Conservation (phyloP, 2,888 invertebrate species). For the Plutella xylostella region DNA sequence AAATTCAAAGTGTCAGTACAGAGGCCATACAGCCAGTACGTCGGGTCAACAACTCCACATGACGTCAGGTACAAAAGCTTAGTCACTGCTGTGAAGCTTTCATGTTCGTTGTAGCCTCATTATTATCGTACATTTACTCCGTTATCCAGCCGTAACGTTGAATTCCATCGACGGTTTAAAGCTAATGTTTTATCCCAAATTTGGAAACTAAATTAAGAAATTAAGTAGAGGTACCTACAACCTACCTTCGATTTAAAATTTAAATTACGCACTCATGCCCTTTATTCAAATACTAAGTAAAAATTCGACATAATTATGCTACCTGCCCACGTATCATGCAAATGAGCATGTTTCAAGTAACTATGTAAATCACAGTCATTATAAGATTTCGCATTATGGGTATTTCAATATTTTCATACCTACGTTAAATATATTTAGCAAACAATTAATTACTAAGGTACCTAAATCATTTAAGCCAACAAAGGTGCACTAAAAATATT, state of each 20-base stretch:
- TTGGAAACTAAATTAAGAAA: too few relatives aligned
- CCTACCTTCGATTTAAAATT: not conserved
- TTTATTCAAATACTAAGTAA: not conserved
- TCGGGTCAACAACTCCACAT: slow-evolving; percentile 36
- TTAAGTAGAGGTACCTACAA: too few relatives aligned
- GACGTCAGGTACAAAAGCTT: slow-evolving; percentile 35
- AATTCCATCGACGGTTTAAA: too few relatives aligned
- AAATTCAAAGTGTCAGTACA: too few relatives aligned
- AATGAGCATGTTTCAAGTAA: not conserved
- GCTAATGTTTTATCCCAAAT: too few relatives aligned
- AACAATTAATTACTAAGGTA: too few relatives aligned
- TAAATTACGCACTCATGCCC: not conserved
- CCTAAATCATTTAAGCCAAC: too few relatives aligned
- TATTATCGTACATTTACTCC: not conserved
- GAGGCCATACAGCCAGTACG: not conserved
- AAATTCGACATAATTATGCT: not conserved
- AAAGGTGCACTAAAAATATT: too few relatives aligned
- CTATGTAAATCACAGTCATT: too few relatives aligned
- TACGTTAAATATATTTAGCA: too few relatives aligned
- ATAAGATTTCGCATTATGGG: too few relatives aligned
- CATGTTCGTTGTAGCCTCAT: not conserved
- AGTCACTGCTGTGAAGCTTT: slow-evolving; percentile 1
- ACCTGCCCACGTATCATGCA: slow-evolving; percentile 2
- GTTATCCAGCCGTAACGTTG: not conserved
- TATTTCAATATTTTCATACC: too few relatives aligned